Base-by-base conservation (phyloP, 2,888 invertebrate genomes). In the Melanotus villosus region DNA sequence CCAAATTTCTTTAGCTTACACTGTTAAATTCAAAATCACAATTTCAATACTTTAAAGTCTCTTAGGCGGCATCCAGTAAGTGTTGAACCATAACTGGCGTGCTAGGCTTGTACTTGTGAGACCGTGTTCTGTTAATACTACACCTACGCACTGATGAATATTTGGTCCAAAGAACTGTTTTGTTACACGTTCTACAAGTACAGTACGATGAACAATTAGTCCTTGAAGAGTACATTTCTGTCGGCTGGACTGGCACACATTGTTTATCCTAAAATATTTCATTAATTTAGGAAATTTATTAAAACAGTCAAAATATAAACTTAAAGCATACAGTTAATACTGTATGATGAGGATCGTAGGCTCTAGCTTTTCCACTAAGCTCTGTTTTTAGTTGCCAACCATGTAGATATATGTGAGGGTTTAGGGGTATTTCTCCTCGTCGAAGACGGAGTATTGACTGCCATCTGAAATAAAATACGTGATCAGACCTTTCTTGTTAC, bases 331-430 rank as follows among this genome's bases (percentile, higher is more conserved):
- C 68, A 36, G 56, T 36, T 26, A 68, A 38, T 34, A 63, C 56
- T 45, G 63, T 58, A 52, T 60, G 34, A 32, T 45, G 43, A 34
- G 60, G 60, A 54, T 84, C 85, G 76, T 84, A 85, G 70, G 82
- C 83, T 77, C 79, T 81, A 47, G 83, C 83, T 76, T 81, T 81
- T 65, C 78, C 82, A 73, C 81, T 83, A 62, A 83, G 79, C 78
- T 88, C 87, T 69, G 84, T 85, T 76, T 88, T 87, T 56, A 88
- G 81, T 68, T 86, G 86, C 88, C 88, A 88, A 58, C 86, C 86
- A 68, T 86, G 86, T 60, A 88, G 84, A 72, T 88, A 88, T 66
- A 88, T 82, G 76, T 88, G 75, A 79, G 86, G 82, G 82, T 85
- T 83, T 80, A 86, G 72, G 3, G 80, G 77, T 26, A 79, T 72